Evolutionary conservation across 1,140 invertebrate genomes (phyloP).

Genomic region (Zaprionus camerounensis): DNA sequence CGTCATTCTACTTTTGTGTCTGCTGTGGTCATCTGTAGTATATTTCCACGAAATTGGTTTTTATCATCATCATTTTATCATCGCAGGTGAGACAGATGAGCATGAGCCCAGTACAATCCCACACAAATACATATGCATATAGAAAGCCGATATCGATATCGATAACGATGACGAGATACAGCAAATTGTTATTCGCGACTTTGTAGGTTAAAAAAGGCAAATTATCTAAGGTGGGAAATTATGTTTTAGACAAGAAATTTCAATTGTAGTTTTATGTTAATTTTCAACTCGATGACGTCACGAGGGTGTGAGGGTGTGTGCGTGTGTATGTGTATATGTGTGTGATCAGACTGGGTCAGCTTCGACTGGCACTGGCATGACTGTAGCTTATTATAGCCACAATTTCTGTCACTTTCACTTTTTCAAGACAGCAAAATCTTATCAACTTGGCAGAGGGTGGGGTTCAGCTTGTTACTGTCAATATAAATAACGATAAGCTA

Average conservation of each 20-base stretch:
- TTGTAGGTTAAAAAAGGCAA: neutral
- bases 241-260: neutral
- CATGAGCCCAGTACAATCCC: neutral
- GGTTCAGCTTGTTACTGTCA: neutral
- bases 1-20: constrained; percentile 20
- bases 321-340: constrained; percentile 4
- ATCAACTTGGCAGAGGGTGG: neutral
- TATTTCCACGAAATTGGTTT: constrained; percentile 40
- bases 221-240: constrained; percentile 28
- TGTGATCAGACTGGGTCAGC: constrained; percentile 4
- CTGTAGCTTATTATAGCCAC: constrained; percentile 28
- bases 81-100: neutral
- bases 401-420: constrained; percentile 33
- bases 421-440: neutral
- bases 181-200: neutral
- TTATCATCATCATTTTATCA: constrained; percentile 5
- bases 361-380: constrained; percentile 18
- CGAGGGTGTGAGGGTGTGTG: neutral
- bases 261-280: constrained; percentile 22
- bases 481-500: too few relatives aligned
- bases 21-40: constrained; percentile 15
- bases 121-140: neutral
- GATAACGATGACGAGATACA: too few relatives aligned
- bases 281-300: constrained; percentile 24
- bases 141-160: neutral